Evolutionary conservation across 2,888 invertebrate species (phyloP), one percentile per base, ranked within the genome.

Genomic region (Entomobrya proxima): DNA sequence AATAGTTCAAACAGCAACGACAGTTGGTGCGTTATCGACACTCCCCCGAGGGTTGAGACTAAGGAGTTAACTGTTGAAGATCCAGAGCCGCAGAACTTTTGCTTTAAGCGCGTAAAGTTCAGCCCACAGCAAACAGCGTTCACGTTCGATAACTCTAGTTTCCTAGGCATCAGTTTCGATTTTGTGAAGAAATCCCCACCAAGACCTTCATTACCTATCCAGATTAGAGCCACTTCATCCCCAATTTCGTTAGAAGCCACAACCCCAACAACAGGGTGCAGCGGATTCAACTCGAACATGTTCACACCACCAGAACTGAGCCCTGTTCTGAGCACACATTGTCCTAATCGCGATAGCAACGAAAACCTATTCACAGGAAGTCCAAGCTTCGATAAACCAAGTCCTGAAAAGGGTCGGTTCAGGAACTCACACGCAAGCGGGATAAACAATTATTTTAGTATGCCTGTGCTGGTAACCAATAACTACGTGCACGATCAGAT

Each of bases 101-200:
- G 40, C 61, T 37, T 82, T 1, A 82, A 82, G 27, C 30, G 50
- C 0, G 74, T 75, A 4, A 75, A 74, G 18, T 32, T 75, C 27
- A 21, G 32, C 1, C 75, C 82, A n/a, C 6, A 21, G 0, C 15
- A 24, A 37, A 5, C 58, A 27, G 32, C 74, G 21, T 82, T 64
- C 64, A n/a, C 40, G 15, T 82, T 82, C 27, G 74, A 82, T 50
- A 50, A 58, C 21, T 82, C 82, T 1, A n/a, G n/a, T 6, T 75
- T 75, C 35, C 30, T 81, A 9, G 58, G 58, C 2, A 18, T 58
- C 3, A 75, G 75, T 1, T 82, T 82, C 27, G 37, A 64, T 24
- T 81, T 74, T 74, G 15, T 7, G 1, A 72, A 67, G 6, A 32
- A 32, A 9, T 27, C 77, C 11, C 37, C 50, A 24, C 30, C 67